Evolutionary conservation across 2,797 vertebrate genomes (phyloP), one percentile per base, ranked within the genome.

Genomic region (Morelia viridis): DNA sequence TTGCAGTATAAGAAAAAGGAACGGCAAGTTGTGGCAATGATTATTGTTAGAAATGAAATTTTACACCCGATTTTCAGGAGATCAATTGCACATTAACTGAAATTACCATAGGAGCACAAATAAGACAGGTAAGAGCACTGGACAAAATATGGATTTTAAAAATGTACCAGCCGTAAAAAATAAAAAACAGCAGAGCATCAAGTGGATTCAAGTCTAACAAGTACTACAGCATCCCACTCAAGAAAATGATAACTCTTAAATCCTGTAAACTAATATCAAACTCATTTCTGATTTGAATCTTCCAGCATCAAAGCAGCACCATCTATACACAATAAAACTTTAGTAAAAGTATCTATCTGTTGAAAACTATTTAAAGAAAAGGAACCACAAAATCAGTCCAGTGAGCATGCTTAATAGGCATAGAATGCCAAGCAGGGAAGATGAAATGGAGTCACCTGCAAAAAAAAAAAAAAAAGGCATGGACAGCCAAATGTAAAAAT

Each of bases 171-270:
- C 85, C 56, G 64, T 28, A 53, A n/a, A 84, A 50, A 76, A 5
- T n/a, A 68, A 28, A 5, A 5, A 71, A 84, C 5, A 58, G 11
- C 53, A 26, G 13, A 58, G n/a, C 4, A 17, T 46, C 60, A 31
- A n/a, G 80, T 88, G 56, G 26, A 15, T 60, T 85, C 61, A 85
- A 19, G 1, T 64, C 35, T 68, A 71, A 5, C 28, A 85, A 46
- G 13, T 41, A 87, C 71, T 53, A 28, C 24, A 28, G 41, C 17
- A 26, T 89, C 94, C 80, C 17, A 35, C 6, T 9, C 10, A 57
- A 64, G n/a, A 41, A 5, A 65, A 61, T 65, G 19, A 85, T 7
- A 9, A 53, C 91, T 87, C 84, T 92, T 88, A 93, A 94, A 94
- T 68, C n/a, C 1, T 64, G 0, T 9, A 84, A 11, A 87, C 65